Evolutionary conservation across 2,797 vertebrate species (phyloP).

Genomic region (Mormyrops boulengeri): DNA sequence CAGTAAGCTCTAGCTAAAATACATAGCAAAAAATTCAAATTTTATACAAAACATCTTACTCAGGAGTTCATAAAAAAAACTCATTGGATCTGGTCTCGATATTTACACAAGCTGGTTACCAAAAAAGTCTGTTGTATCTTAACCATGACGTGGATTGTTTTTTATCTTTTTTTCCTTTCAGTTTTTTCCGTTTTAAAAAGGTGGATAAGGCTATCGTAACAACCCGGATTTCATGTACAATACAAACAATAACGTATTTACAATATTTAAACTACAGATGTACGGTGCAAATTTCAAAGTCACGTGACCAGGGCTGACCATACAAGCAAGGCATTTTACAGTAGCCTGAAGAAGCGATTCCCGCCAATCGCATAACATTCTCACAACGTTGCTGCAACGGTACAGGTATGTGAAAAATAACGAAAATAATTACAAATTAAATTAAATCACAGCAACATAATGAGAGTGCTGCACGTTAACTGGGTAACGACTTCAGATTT

Average conservation of each 20-base stretch:
- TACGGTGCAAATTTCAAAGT: slow-evolving; percentile 90
- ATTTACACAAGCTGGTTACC: slow-evolving; percentile 99
- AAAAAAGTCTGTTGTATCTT: slow-evolving; percentile 68
- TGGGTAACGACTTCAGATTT: slow-evolving; percentile 76
- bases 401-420: slow-evolving; percentile 16
- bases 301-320: slow-evolving; percentile 80
- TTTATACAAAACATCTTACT: slow-evolving; percentile 99
- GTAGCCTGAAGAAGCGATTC: slow-evolving; percentile 68
- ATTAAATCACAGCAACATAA: slow-evolving; percentile 28
- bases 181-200: slow-evolving; percentile 80
- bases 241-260: slow-evolving; percentile 96
- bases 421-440: slow-evolving; percentile 21
- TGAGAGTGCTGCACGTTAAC: slow-evolving; percentile 51
- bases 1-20: slow-evolving; percentile 99
- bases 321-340: slow-evolving; percentile 99
- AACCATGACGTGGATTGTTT: slow-evolving; percentile 39
- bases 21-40: slow-evolving; percentile 99
- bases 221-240: slow-evolving; percentile 94
- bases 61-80: slow-evolving; percentile 94
- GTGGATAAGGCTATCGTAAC: slow-evolving; percentile 98
- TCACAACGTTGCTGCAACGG: slow-evolving; percentile 31
- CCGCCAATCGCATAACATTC: slow-evolving; percentile 46
- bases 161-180: slow-evolving; percentile 66
- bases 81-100: slow-evolving; percentile 70
- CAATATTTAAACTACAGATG: slow-evolving; percentile 69